phyloP scores from a whole-genome alignment of 2,888 invertebrate species.

The Leucophora obtusa region DNA sequence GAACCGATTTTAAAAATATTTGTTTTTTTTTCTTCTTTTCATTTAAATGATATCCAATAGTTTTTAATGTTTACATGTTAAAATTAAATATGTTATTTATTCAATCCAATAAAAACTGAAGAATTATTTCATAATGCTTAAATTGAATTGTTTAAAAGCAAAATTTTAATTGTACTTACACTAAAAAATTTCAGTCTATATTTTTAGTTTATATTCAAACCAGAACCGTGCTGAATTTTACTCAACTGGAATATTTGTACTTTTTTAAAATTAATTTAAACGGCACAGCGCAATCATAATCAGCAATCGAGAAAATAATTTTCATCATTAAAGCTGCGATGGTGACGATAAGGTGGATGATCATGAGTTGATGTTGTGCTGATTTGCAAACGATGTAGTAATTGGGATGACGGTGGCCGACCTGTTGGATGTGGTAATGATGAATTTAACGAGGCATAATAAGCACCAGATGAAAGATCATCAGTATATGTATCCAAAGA shows the following conservation, averaged over 20 bases:
- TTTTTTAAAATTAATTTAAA: neutral
- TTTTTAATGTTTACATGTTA: neutral
- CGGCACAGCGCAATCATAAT: neutral
- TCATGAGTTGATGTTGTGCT: neutral
- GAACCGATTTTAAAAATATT: too few species aligned
- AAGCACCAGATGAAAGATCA: conserved; percentile 7
- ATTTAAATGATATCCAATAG: neutral
- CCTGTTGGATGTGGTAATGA: neutral
- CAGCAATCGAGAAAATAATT: conserved; percentile 42
- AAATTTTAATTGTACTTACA: neutral
- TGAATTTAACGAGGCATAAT: conserved; percentile 12
- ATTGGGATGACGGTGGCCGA: neutral
- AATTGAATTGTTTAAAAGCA: too few species aligned
- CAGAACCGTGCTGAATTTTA: neutral
- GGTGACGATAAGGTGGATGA: neutral
- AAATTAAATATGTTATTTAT: neutral
- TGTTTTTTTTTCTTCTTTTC: too few species aligned
- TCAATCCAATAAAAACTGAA: neutral
- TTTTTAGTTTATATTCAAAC: neutral
- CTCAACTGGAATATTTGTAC: neutral
- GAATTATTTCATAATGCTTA: too few species aligned
- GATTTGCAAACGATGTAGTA: neutral
- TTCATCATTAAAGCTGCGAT: conserved; percentile 36
- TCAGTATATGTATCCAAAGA: neutral
- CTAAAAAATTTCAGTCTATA: neutral